phyloP scores from a whole-genome alignment of 2,797 vertebrate genomes.

The Mormyrops boulengeri region DNA sequence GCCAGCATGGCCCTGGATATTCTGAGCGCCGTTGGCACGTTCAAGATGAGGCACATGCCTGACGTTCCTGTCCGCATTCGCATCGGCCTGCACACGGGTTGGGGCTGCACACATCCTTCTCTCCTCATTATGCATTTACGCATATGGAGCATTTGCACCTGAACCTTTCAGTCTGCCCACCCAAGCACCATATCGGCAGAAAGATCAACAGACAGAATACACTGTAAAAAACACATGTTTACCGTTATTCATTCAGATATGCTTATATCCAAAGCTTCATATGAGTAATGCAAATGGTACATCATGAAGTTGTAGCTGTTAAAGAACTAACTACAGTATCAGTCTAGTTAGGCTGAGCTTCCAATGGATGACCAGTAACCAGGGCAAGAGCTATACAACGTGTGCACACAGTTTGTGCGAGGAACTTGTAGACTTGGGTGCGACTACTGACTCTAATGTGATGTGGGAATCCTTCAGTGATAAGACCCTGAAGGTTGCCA shows the following conservation, averaged over 20 bases:
- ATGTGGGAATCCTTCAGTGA: background rate
- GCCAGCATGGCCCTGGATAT: constrained; percentile 51
- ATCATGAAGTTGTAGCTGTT: background rate
- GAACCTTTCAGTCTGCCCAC: background rate
- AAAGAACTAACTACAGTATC: background rate
- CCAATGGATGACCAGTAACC: background rate
- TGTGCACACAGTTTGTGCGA: background rate
- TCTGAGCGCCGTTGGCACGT: constrained; percentile 48
- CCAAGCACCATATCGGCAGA: background rate
- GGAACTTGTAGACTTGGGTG: background rate
- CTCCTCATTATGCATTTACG: background rate
- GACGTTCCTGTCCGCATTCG: constrained; percentile 50
- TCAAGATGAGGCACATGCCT: constrained; percentile 54
- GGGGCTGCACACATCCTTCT: background rate
- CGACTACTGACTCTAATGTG: background rate
- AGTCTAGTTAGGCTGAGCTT: background rate
- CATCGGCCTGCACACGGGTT: constrained; percentile 50
- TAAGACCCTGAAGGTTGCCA: background rate
- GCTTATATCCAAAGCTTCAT: background rate
- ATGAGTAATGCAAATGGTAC: background rate
- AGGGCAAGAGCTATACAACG: background rate
- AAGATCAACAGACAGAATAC: background rate
- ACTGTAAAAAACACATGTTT: background rate
- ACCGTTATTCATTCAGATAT: background rate
- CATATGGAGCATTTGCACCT: background rate